phyloP scores from a whole-genome alignment of 1,140 invertebrate genomes.

The Eubasilissa regina region DNA sequence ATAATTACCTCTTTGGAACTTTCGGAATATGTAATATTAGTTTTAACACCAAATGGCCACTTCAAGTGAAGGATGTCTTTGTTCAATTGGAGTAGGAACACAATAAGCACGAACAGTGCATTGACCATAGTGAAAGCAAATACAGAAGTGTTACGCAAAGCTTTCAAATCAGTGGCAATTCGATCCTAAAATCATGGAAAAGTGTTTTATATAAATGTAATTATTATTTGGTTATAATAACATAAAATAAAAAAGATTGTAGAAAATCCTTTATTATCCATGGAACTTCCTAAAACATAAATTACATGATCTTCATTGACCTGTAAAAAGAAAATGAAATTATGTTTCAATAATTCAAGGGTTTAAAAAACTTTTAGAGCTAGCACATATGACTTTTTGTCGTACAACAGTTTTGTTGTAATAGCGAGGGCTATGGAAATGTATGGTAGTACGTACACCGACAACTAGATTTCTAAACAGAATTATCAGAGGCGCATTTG shows the following conservation, averaged over 20 bases:
- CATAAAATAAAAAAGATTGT: not conserved
- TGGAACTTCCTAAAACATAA: too few relatives aligned
- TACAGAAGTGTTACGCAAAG: conserved; percentile 93
- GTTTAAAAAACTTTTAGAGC: too few relatives aligned
- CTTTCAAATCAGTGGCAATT: conserved; percentile 92
- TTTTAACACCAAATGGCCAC: conserved; percentile 94
- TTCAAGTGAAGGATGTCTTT: conserved; percentile 95
- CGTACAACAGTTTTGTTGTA: too few relatives aligned
- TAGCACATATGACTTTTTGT: too few relatives aligned
- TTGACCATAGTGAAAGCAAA: conserved; percentile 99
- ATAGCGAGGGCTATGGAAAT: too few relatives aligned
- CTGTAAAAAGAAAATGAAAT: too few relatives aligned
- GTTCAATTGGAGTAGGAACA: conserved; percentile 96
- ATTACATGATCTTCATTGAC: too few relatives aligned
- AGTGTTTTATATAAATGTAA: conserved; percentile 44
- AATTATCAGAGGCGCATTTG: too few relatives aligned
- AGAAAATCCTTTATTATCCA: not conserved
- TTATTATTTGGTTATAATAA: too few relatives aligned
- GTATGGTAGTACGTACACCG: too few relatives aligned
- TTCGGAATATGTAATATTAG: conserved; percentile 93
- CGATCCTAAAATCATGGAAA: conserved; percentile 80
- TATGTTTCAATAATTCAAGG: too few relatives aligned
- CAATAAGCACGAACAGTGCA: conserved; percentile 97
- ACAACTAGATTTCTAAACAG: too few relatives aligned
- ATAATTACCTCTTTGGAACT: conserved; percentile 87